phyloP scores from a whole-genome alignment of 2,888 invertebrate genomes.

The Lithophane leautieri region DNA sequence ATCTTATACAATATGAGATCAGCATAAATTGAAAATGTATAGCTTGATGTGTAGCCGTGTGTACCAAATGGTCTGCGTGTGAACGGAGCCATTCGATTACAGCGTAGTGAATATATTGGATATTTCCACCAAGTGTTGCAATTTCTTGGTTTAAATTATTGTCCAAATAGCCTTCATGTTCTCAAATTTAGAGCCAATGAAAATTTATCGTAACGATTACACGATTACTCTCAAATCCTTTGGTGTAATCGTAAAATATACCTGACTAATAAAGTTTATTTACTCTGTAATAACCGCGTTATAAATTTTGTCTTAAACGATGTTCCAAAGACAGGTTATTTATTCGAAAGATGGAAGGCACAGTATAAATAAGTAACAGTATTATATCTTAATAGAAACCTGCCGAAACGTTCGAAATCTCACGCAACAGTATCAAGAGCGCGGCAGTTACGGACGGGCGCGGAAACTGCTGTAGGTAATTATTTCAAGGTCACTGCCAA shows the following conservation, averaged over 20 bases:
- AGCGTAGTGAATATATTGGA: not conserved
- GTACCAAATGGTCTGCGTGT: not conserved
- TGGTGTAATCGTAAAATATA: slow-evolving; percentile 40
- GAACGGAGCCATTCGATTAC: not conserved
- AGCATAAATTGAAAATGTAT: too few species aligned
- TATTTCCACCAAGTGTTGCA: not conserved
- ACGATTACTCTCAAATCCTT: slow-evolving; percentile 12
- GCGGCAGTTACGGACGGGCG: too few species aligned
- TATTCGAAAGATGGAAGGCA: not conserved
- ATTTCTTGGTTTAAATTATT: slow-evolving; percentile 3
- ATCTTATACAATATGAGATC: too few species aligned
- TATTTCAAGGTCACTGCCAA: too few species aligned
- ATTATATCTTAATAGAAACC: too few species aligned
- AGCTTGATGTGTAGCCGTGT: too few species aligned
- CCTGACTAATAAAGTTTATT: slow-evolving; percentile 49
- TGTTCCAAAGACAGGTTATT: slow-evolving; percentile 27
- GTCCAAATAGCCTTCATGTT: slow-evolving; percentile 19
- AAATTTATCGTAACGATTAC: slow-evolving; percentile 12
- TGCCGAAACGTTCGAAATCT: too few species aligned
- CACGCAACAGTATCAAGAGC: too few species aligned
- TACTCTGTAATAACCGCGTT: slow-evolving; percentile 18
- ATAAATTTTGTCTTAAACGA: slow-evolving; percentile 48
- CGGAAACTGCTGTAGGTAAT: too few species aligned
- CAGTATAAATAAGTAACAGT: too few species aligned
- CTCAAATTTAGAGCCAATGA: slow-evolving; percentile 33